Evolutionary conservation across 2,888 invertebrate species (phyloP).

Genomic region (Drosophila mettleri): DNA sequence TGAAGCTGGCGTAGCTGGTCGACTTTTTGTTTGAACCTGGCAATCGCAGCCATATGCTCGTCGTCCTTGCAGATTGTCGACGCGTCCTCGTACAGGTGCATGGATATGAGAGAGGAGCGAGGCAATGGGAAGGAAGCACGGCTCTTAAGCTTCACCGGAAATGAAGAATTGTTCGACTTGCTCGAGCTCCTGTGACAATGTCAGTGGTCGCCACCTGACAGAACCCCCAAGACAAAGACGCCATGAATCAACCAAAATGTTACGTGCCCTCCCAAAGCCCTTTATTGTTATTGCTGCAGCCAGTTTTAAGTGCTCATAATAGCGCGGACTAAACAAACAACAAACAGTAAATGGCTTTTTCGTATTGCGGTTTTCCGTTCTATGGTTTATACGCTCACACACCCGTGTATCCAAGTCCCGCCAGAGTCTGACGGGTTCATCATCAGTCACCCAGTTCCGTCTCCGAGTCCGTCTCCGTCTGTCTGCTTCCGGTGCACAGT

Average conservation of each 20-base stretch:
- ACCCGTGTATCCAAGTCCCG: background rate
- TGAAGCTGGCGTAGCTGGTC: slow-evolving; percentile 26
- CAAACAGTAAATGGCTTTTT: slow-evolving; percentile 71
- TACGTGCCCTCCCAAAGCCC: slow-evolving; percentile 30
- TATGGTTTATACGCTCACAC: slow-evolving; percentile 15
- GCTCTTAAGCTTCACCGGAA: slow-evolving; percentile 80
- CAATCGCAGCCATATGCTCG: slow-evolving; percentile 20
- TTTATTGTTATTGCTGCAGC: slow-evolving; percentile 28
- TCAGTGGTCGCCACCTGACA: slow-evolving; percentile 48
- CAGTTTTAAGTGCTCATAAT: slow-evolving; percentile 74
- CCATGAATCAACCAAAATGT: slow-evolving; percentile 54
- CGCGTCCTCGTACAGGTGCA: slow-evolving; percentile 23
- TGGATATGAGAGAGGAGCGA: slow-evolving; percentile 2
- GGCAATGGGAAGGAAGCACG: slow-evolving; percentile 67
- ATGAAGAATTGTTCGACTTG: slow-evolving; percentile 71
- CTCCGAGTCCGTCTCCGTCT: slow-evolving; percentile 24
- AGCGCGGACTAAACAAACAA: slow-evolving; percentile 40
- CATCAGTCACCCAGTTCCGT: slow-evolving; percentile 42
- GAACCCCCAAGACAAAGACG: slow-evolving; percentile 48
- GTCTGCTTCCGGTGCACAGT: slow-evolving; percentile 59
- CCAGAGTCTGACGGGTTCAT: slow-evolving; percentile 46
- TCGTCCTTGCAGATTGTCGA: slow-evolving; percentile 22
- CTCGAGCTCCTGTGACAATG: slow-evolving; percentile 68
- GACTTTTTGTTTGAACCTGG: slow-evolving; percentile 25
- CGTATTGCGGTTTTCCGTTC: slow-evolving; percentile 70